Conservation (phyloP, 2,888 invertebrate species). For the Candidula unifasciata region DNA sequence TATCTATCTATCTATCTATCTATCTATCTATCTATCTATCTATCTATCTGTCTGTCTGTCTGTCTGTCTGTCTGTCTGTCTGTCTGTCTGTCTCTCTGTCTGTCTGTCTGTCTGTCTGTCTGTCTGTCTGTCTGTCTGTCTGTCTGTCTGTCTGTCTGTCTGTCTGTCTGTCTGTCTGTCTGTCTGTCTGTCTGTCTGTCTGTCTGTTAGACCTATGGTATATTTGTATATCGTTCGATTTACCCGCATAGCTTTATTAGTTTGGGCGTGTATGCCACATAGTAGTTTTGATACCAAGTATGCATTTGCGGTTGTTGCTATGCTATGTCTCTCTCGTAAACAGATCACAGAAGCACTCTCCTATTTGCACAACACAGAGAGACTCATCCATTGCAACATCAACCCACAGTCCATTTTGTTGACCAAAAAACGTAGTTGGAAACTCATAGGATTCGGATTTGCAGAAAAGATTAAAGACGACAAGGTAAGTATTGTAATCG, state of each 20-base stretch:
- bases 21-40: too few species aligned
- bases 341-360: slow-evolving; percentile 96
- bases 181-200: too few species aligned
- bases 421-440: slow-evolving; percentile 96
- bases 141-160: too few species aligned
- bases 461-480: slow-evolving; percentile 83
- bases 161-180: too few species aligned
- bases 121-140: too few species aligned
- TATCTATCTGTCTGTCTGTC: too few species aligned
- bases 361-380: slow-evolving; percentile 92
- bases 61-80: too few species aligned
- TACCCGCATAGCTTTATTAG: not conserved
- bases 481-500: slow-evolving; percentile 67
- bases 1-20: too few species aligned
- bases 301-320: not conserved
- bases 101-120: too few species aligned
- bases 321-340: slow-evolving; percentile 54
- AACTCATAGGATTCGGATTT: slow-evolving; percentile 95
- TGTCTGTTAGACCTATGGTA: not conserved
- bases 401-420: slow-evolving; percentile 94
- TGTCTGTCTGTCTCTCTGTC: too few species aligned
- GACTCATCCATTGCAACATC: slow-evolving; percentile 94
- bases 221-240: not conserved
- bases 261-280: not conserved
- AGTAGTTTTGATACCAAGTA: too few species aligned